These are phyloP conservation scores for Trichonephila clavata DNA, from an alignment of 1,140 invertebrate species.

Conservation along the genomic window DNA sequence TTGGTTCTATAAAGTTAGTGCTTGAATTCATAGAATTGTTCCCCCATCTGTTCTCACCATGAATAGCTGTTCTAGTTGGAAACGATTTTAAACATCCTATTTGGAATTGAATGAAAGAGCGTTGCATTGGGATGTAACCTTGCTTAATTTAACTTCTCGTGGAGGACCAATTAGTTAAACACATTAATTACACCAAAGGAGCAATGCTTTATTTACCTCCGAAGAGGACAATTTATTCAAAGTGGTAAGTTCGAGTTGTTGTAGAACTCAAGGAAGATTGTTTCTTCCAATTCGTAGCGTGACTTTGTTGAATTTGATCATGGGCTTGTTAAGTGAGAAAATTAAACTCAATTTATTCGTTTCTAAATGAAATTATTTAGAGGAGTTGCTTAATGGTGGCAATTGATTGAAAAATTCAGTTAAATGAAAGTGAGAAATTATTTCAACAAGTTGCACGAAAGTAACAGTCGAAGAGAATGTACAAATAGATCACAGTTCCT, in stretches of 20 bases:
- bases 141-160: not conserved
- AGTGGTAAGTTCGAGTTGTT: not conserved
- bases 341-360: not conserved
- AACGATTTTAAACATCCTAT: not conserved
- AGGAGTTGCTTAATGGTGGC: no score
- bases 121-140: not conserved
- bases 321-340: not conserved
- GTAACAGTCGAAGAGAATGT: no score
- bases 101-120: not conserved
- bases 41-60: not conserved
- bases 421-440: no score
- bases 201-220: not conserved
- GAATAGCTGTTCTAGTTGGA: not conserved
- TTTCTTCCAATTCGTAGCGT: not conserved
- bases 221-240: not conserved
- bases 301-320: not conserved
- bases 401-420: no score
- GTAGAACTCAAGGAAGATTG: not conserved
- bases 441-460: no score
- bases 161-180: not conserved
- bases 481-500: no score
- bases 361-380: no score
- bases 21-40: not conserved
- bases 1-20: not conserved
- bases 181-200: not conserved